Evolutionary conservation across 2,113 vertebrate species (phyloP), one percentile per base, ranked within the genome.

Genomic region (Carassius auratus): DNA sequence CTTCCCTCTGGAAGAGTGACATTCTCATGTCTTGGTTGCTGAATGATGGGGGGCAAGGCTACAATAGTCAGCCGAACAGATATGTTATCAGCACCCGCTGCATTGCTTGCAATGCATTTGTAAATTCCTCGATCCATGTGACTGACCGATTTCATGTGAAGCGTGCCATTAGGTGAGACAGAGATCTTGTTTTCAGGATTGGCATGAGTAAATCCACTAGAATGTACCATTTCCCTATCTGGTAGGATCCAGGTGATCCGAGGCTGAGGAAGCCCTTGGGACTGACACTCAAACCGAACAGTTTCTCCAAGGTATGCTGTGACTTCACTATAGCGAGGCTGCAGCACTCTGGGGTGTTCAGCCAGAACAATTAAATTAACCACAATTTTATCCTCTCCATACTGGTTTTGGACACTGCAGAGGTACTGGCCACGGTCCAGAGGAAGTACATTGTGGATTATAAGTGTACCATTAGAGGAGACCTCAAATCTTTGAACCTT

Each of bases 231-330:
- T 50, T 86, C 90, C 3, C 94, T 85, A 0, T 97, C 95, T 0
- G 98, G 97, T 15, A 97, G 95, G 61, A 97, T 87, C 97, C 98
- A 99, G 3, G 95, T 96, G 68, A 97, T 94, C 0, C 87, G 94
- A 1, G 97, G 96, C 0, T 4, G 85, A 0, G 97, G 97, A 8
- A 89, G 90, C 0, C 97, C 97, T 3, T 92, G 94, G 21, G 95
- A 96, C 33, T 90, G 88, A 86, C 98, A 99, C 13, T 96, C 94
- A 91, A 99, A 90, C 61, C 92, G 85, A 2, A 96, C 82, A 0
- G 91, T 91, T 14, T 94, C 94, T 1, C 97, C 97, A 7, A 96
- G 92, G 88, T 93, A 93, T 33, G 96, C 95, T 0, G 95, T 95
- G 78, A 94, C 74, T 0, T 98, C 96, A 85, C 93, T 93, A 76